Base-by-base conservation (phyloP, 2,888 invertebrate genomes). In the Athalia rosae region DNA sequence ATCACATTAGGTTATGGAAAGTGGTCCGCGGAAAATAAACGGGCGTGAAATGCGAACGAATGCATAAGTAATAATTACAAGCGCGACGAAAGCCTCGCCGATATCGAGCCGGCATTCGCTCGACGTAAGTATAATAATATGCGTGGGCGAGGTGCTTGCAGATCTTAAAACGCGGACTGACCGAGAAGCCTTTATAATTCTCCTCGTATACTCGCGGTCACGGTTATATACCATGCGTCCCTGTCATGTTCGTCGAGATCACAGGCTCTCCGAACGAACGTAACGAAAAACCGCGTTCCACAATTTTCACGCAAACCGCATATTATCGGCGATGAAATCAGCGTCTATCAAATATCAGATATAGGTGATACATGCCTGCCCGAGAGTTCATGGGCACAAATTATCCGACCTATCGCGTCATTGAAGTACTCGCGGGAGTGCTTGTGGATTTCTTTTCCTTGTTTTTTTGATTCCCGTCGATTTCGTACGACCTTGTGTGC, bases 31-130 rank as follows among this genome's bases (percentile, higher is more conserved):
- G 74, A 81, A 82, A 81, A 78, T 79, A 81, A 83, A 82, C 81
- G 82, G 81, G 82, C 83, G 82, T 80, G 80, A 83, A 83, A 82
- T 82, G 81, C 81, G 81, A 81, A 79, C 80, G 80, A 80, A 83
- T 83, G 79, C 83, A 82, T 83, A 82, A 83, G 83, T 83, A 81
- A 83, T 80, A 80, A 80, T 71, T 71, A 71, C 71, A 71, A 58
- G 58, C n/a, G 56, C 56, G 45, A 71, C 45, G 43, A 58, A 58
- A 71, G 71, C 71, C 58, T 45, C n/a, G 41, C 50, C 45, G 28
- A 28, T n/a, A n/a, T 28, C 28, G 28, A 28, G 28, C 28, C 28
- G 56, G 13, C 58, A 45, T 28, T 71, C 71, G 43, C 4, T 58
- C 58, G 11, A 67, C 53, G 53, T 53, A 67, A 28, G 48, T 53